phyloP scores from a whole-genome alignment of 2,797 vertebrate species.

The Hippoglossus hippoglossus region DNA sequence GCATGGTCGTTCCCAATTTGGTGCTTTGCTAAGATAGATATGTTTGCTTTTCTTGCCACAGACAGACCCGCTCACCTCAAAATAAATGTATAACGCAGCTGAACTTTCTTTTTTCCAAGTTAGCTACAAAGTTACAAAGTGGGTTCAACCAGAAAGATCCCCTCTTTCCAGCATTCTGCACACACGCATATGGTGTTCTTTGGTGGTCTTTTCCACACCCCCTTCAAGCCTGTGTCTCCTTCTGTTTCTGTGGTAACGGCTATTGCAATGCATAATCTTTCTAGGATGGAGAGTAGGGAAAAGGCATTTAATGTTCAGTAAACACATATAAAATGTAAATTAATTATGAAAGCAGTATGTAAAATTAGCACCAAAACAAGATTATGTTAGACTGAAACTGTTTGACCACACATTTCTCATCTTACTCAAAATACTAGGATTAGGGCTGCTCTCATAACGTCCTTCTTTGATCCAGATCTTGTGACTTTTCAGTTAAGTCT shows the following conservation, averaged over 20 bases:
- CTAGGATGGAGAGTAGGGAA: not conserved
- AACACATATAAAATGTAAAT: too few species aligned
- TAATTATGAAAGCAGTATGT: too few species aligned
- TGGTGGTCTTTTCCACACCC: not conserved
- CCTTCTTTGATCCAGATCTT: too few species aligned
- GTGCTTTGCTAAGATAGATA: slow-evolving; percentile 82
- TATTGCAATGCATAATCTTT: too few species aligned
- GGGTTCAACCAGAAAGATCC: slow-evolving; percentile 11
- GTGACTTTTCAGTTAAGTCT: too few species aligned
- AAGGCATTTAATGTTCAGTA: too few species aligned
- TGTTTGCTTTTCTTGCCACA: slow-evolving; percentile 78
- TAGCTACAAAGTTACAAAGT: slow-evolving; percentile 49
- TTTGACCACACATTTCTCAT: too few species aligned
- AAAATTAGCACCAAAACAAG: too few species aligned
- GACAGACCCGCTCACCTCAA: slow-evolving; percentile 73
- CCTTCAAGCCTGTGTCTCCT: not conserved
- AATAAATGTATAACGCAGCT: slow-evolving; percentile 76
- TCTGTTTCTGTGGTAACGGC: not conserved
- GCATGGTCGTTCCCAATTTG: slow-evolving; percentile 81
- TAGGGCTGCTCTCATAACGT: too few species aligned
- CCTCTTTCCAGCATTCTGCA: not conserved
- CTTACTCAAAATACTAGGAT: too few species aligned
- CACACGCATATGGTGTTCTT: not conserved
- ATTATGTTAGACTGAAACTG: too few species aligned
- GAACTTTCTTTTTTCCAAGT: slow-evolving; percentile 69